Conservation (phyloP, 2,888 invertebrate species). For the Scaptomyza cyrtandrae region DNA sequence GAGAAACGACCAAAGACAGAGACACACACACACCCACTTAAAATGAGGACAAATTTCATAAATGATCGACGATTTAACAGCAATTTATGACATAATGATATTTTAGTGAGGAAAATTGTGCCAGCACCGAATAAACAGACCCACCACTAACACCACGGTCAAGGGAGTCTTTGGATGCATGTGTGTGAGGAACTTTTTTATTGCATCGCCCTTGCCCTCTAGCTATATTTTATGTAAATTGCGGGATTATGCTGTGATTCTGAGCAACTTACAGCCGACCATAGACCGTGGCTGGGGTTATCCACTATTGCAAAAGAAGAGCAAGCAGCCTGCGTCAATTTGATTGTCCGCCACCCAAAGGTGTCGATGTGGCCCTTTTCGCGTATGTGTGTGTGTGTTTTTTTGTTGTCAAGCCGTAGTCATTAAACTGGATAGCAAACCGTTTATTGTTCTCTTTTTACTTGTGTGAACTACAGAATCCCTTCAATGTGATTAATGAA, state of each 20-base stretch:
- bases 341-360: slow-evolving; percentile 26
- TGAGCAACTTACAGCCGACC: slow-evolving; percentile 65
- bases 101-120: slow-evolving; percentile 69
- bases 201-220: slow-evolving; percentile 36
- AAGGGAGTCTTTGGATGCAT: slow-evolving; percentile 14
- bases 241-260: slow-evolving; percentile 77
- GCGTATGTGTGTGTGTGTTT: slow-evolving; percentile 14
- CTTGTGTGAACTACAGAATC: slow-evolving; percentile 24
- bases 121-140: slow-evolving; percentile 41
- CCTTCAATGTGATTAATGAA: slow-evolving; percentile 76
- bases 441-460: slow-evolving; percentile 9
- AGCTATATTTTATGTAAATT: slow-evolving; percentile 79
- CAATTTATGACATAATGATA: slow-evolving; percentile 79
- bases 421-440: slow-evolving; percentile 39
- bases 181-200: slow-evolving; percentile 44
- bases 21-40: slow-evolving; percentile 1
- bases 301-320: slow-evolving; percentile 34
- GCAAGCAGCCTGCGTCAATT: slow-evolving; percentile 41
- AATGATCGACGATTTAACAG: slow-evolving; percentile 78
- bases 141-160: slow-evolving; percentile 8
- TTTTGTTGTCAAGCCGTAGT: slow-evolving; percentile 13
- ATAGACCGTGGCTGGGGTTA: slow-evolving; percentile 43
- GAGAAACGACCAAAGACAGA: slow-evolving; percentile 8
- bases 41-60: slow-evolving; percentile 73
- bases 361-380: slow-evolving; percentile 44